Conservation (phyloP, 2,888 invertebrate species). For the Chloroclystis v-ata region DNA sequence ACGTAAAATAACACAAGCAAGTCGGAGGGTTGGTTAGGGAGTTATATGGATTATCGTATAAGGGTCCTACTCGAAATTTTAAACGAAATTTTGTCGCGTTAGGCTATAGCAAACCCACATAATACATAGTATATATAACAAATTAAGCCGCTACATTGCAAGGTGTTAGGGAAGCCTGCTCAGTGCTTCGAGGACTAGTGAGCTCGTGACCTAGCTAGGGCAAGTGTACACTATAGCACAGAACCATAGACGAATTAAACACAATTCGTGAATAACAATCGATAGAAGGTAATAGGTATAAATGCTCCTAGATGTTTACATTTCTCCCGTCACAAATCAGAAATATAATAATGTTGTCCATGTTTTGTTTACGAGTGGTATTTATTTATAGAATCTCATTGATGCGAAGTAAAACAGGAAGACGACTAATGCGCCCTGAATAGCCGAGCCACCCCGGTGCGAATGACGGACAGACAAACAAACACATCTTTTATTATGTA, state of each 20-base stretch:
- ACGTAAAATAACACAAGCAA: too few relatives aligned
- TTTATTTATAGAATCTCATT: conserved; percentile 21
- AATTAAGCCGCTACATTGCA: conserved; percentile 5
- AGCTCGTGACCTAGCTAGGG: conserved; percentile 30
- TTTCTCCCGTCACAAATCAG: too few relatives aligned
- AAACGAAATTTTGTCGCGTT: too few relatives aligned
- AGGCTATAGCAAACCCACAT: not conserved
- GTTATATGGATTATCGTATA: too few relatives aligned
- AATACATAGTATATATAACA: not conserved
- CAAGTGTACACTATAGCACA: too few relatives aligned
- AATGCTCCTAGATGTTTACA: too few relatives aligned
- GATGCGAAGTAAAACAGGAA: conserved; percentile 39
- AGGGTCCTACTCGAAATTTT: too few relatives aligned
- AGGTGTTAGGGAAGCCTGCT: conserved; percentile 31
- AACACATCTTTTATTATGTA: conserved; percentile 26
- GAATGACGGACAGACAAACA: conserved; percentile 38
- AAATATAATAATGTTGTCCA: too few relatives aligned
- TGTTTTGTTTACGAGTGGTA: conserved; percentile 14
- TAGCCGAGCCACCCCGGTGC: conserved; percentile 45
- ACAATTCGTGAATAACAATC: too few relatives aligned
- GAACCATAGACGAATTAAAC: too few relatives aligned
- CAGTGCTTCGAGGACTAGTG: conserved; percentile 19
- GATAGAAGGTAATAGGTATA: too few relatives aligned
- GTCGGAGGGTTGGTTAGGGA: too few relatives aligned
- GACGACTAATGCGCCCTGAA: conserved; percentile 44